Evolutionary conservation across 2,888 invertebrate species (phyloP).

Genomic region (Cyaniris semiargus): DNA sequence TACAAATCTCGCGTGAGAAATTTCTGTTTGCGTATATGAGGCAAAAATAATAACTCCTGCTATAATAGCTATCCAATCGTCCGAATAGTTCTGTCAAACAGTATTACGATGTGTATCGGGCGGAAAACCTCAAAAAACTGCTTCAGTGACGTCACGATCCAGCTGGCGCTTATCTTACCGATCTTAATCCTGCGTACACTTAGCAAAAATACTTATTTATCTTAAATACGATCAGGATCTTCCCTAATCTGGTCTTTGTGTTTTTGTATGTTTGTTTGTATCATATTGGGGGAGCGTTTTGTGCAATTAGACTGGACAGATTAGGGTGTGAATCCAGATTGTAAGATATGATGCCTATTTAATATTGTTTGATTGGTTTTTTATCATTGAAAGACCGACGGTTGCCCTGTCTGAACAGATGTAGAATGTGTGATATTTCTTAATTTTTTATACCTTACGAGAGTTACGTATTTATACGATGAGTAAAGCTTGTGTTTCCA

Average conservation of each 20-base stretch:
- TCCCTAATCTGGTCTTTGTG: conserved; percentile 75
- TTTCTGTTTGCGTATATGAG: neutral
- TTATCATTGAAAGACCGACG: conserved; percentile 29
- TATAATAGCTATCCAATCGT: neutral
- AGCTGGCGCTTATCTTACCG: conserved; percentile 69
- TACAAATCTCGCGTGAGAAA: neutral
- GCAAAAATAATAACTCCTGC: neutral
- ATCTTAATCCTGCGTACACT: conserved; percentile 75
- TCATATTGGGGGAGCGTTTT: conserved; percentile 63
- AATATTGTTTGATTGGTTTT: conserved; percentile 55
- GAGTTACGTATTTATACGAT: neutral
- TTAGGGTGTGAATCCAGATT: conserved; percentile 64
- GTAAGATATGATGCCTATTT: conserved; percentile 48
- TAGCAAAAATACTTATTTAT: conserved; percentile 77
- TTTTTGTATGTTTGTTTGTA: conserved; percentile 67
- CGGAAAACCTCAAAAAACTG: conserved; percentile 32
- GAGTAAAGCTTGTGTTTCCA: too few species aligned
- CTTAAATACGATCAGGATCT: conserved; percentile 77
- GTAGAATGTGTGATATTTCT: neutral
- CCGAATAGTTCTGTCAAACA: conserved; percentile 26
- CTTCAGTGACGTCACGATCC: conserved; percentile 43
- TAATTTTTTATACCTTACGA: neutral
- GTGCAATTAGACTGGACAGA: conserved; percentile 70
- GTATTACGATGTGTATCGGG: conserved; percentile 17
- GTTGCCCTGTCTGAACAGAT: neutral